Evolutionary conservation across 2,113 vertebrate species (phyloP).

Genomic region (Ageneiosus marmoratus): DNA sequence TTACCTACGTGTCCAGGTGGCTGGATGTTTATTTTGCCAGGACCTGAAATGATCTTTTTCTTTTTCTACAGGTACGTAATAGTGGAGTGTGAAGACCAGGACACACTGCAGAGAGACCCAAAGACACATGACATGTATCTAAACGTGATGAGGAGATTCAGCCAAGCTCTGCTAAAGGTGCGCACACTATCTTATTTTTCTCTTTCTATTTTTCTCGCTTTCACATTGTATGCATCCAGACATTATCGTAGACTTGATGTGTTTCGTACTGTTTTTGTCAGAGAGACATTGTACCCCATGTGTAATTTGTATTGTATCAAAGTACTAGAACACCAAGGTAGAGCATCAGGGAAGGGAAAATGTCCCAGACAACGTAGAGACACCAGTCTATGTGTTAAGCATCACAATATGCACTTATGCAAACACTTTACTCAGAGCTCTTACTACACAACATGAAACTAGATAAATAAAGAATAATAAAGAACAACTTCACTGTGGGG

Average conservation of each 20-base stretch:
- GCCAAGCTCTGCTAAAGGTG: constrained; percentile 95
- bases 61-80: constrained; percentile 88
- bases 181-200: not conserved
- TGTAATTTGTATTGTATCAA: not conserved
- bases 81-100: constrained; percentile 97
- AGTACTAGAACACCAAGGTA: not conserved
- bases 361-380: not conserved
- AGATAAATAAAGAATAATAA: not conserved
- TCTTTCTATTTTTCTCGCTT: not conserved
- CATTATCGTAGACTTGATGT: not conserved
- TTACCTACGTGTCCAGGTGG: not conserved
- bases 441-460: not conserved
- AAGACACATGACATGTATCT: constrained; percentile 98
- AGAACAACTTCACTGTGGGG: no score
- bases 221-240: not conserved
- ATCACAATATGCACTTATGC: not conserved
- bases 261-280: no score
- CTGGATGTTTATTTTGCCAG: not conserved
- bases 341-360: not conserved
- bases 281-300: not conserved
- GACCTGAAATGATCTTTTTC: not conserved
- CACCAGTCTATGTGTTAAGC: not conserved
- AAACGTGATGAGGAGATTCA: constrained; percentile 96
- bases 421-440: not conserved
- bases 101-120: constrained; percentile 94